Conservation (phyloP, 1,140 invertebrate species). For the Cardiocondyla obscurior region DNA sequence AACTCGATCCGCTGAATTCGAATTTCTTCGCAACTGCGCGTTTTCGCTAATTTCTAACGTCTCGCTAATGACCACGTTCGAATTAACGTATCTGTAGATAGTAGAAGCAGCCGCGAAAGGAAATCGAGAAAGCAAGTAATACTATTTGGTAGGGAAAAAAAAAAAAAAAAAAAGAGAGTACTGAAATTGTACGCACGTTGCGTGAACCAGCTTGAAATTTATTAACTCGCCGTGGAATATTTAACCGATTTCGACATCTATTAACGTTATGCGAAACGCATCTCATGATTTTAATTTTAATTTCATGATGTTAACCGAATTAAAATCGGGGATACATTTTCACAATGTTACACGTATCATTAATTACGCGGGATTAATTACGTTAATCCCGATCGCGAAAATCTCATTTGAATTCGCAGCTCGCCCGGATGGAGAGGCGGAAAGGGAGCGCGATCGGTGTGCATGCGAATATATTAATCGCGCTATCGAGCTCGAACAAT, state of each 20-base stretch:
- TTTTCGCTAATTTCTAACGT: neutral
- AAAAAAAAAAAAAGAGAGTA: too few relatives aligned
- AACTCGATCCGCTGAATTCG: neutral
- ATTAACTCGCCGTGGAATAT: too few relatives aligned
- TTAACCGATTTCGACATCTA: too few relatives aligned
- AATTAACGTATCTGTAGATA: neutral
- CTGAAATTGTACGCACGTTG: too few relatives aligned
- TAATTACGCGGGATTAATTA: neutral
- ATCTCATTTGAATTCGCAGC: neutral
- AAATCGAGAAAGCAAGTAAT: neutral
- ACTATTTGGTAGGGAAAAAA: too few relatives aligned
- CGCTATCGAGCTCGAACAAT: neutral
- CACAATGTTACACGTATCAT: slow-evolving; percentile 14
- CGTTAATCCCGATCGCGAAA: neutral
- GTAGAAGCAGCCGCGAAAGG: neutral
- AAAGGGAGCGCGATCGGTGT: neutral
- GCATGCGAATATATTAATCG: neutral
- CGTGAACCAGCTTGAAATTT: too few relatives aligned
- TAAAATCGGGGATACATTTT: neutral
- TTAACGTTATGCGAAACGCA: too few relatives aligned
- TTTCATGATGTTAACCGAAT: neutral
- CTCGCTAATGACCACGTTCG: neutral
- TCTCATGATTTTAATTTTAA: too few relatives aligned
- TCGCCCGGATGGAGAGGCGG: neutral
- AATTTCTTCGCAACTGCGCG: neutral